A percentile compares a stretch with the other conserved stretches of the same genome.
phyloP scores from a whole-genome alignment of 2,888 invertebrate species.

The Conistra vaccinii region DNA sequence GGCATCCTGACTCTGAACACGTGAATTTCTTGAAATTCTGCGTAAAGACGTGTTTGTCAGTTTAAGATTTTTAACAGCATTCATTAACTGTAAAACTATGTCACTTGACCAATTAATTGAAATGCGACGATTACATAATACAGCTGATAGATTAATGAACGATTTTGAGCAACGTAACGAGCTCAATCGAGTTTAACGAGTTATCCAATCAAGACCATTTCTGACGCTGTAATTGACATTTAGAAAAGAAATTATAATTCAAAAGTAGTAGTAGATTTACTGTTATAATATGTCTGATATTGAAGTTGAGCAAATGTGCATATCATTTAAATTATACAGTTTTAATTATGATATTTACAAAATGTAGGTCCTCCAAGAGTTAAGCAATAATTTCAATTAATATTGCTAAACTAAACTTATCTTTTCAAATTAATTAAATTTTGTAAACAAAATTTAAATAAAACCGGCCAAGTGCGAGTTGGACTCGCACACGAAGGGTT shows the following conservation, averaged over 20 bases:
- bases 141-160: constrained; percentile 26
- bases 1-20: not conserved
- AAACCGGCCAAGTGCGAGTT: no score
- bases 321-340: constrained; percentile 8
- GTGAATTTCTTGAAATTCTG: constrained; percentile 17
- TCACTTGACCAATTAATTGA: constrained; percentile 35
- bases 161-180: constrained; percentile 37
- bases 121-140: constrained; percentile 41
- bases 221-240: constrained; percentile 44
- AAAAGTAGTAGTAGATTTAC: constrained; percentile 23
- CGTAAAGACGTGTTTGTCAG: not conserved
- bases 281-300: constrained; percentile 3
- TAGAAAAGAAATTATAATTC: constrained; percentile 41
- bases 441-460: not conserved
- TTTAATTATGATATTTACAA: not conserved
- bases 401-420: not conserved
- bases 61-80: constrained; percentile 21
- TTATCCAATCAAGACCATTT: constrained; percentile 47
- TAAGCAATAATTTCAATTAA: not conserved
- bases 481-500: no score
- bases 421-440: not conserved
- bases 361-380: not conserved
- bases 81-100: constrained; percentile 36
- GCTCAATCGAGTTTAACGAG: constrained; percentile 45
- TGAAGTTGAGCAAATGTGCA: not conserved